Evolutionary conservation across 2,888 invertebrate genomes (phyloP).

Genomic region (Rhaphigaster nebulosa): DNA sequence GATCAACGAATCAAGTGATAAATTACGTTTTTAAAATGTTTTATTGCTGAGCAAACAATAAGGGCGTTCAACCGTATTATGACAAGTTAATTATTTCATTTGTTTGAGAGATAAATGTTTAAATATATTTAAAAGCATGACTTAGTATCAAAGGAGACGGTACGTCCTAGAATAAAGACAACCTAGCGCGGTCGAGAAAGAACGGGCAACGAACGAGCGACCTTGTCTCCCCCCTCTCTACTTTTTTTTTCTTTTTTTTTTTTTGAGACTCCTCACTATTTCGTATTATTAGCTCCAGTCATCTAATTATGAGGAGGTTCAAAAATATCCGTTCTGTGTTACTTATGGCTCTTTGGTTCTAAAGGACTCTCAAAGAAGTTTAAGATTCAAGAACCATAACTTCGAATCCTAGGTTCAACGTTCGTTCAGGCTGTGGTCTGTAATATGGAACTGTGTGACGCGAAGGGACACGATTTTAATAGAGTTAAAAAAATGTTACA

Average conservation of each 20-base stretch:
- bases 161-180: too few species aligned
- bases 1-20: neutral
- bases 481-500: too few species aligned
- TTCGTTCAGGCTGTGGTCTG: neutral
- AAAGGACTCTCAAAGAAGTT: neutral
- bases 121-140: too few species aligned
- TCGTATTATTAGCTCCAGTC: constrained; percentile 19
- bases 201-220: constrained; percentile 45
- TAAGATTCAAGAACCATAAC: neutral
- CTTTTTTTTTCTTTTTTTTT: neutral
- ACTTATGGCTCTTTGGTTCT: neutral
- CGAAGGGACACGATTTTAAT: too few species aligned
- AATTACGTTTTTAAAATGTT: neutral
- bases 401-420: neutral
- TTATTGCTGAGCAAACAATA: neutral
- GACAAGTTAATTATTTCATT: neutral
- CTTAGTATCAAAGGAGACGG: too few species aligned
- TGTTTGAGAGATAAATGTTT: neutral
- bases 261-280: constrained; percentile 14
- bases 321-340: neutral
- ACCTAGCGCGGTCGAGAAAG: neutral
- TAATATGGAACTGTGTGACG: neutral
- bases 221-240: neutral
- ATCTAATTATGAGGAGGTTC: neutral
- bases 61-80: neutral